Base-by-base conservation (phyloP, 1,140 invertebrate genomes). In the Coelopa frigida region DNA sequence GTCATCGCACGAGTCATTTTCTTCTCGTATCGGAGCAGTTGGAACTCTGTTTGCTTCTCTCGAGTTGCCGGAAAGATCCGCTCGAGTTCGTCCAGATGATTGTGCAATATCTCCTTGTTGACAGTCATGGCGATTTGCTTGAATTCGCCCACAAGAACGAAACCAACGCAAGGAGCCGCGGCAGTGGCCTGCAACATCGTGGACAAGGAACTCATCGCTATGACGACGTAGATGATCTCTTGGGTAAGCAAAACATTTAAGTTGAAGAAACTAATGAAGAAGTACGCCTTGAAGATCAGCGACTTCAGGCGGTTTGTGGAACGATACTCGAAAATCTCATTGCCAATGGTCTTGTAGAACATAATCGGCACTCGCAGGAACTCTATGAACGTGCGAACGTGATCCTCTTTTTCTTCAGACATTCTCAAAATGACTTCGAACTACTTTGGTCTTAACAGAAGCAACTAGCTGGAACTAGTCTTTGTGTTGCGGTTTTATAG, bases 141-240 rank as follows among this genome's bases (percentile, higher is more conserved):
- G 5, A 57, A 66, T 18, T 65, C 59, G 4, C 59, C 27, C 5
- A 66, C 59, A 44, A 66, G 36, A 0, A 59, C 61, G 50, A 66
- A 66, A 1, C 62, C 62, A 41, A 66, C 62, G 40, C 59, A 66
- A 0, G 62, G 62, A 5, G 59, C 62, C n/a, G 66, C 61, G 3
- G 59, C 62, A 26, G 60, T 60, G 22, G 61, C 62, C 47, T 55
- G n/a, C 2, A 55, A 52, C 11, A 62, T 42, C 8, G 61, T 64
- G 15, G 57, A 57, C 27, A 46, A 60, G 26, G 52, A 49, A 44
- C 57, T 57, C 11, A 65, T 15, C 1, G 59, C 54, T 0, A 56
- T 61, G 29, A 50, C 53, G 46, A 65, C 61, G 35, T 51, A 60
- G 0, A 65, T 47, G 21, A 66, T 22, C 10, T 65, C 62, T 1